Conservation (phyloP, 2,797 vertebrate species). For the Staurois parvus region DNA sequence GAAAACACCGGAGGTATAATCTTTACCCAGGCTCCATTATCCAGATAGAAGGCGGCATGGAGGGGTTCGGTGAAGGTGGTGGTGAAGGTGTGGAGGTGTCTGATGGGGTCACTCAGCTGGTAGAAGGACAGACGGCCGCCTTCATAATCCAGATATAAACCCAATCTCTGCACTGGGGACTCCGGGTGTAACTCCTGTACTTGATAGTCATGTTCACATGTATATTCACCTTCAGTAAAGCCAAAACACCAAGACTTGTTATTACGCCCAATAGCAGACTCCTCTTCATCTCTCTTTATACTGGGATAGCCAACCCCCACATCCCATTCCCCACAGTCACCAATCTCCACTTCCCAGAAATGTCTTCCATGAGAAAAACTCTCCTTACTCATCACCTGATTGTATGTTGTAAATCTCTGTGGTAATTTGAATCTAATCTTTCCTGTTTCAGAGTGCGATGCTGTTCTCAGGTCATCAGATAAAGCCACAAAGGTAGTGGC, state of each 20-base stretch:
- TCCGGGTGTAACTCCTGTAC: fast-evolving
- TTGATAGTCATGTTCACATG: not conserved
- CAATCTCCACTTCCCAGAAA: not conserved
- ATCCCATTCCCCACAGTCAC: not conserved
- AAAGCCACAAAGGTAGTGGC: not conserved
- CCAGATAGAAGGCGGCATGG: conserved; percentile 64
- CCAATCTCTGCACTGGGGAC: not conserved
- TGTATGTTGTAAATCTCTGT: not conserved
- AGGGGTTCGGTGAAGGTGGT: not conserved
- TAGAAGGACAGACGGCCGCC: conserved; percentile 29
- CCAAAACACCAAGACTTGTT: conserved; percentile 51
- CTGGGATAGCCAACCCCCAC: not conserved
- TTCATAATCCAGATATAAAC: conserved; percentile 30
- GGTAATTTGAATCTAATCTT: not conserved
- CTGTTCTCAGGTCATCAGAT: conserved; percentile 6
- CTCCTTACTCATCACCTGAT: not conserved
- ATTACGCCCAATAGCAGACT: not conserved
- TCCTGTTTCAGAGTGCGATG: too few species aligned
- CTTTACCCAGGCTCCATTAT: conserved; percentile 72
- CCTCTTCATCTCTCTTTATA: not conserved
- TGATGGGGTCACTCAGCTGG: not conserved
- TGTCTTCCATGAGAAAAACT: not conserved
- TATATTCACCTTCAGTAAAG: not conserved
- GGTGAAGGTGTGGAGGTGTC: too few species aligned
- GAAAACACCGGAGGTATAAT: too few species aligned